phyloP scores from a whole-genome alignment of 2,113 vertebrate species.

The Eidolon helvum region DNA sequence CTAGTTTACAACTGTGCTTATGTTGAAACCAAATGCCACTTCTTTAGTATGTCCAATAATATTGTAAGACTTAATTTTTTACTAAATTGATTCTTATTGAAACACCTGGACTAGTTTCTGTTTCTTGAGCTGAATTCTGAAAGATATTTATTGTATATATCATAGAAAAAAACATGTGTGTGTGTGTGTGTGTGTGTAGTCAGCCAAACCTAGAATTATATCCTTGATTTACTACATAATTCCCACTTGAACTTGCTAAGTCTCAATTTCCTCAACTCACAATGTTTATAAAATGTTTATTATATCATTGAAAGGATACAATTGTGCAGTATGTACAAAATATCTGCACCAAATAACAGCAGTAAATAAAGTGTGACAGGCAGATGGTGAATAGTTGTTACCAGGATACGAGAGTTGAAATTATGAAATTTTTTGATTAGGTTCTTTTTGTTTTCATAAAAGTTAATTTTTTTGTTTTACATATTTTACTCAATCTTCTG shows the following conservation, averaged over 20 bases:
- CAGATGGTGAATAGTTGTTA: not conserved
- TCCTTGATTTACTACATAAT: not conserved
- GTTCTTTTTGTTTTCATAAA: not conserved
- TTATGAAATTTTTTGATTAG: not conserved
- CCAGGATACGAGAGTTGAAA: not conserved
- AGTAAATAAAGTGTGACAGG: constrained; percentile 23
- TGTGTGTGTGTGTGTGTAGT: not conserved
- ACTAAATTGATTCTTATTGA: not conserved
- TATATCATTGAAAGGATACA: not conserved
- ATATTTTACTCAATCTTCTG: not conserved
- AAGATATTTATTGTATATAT: not conserved
- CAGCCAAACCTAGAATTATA: not conserved
- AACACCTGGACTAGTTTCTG: not conserved
- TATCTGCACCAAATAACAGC: not conserved
- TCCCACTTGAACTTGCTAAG: not conserved
- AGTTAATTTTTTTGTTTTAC: not conserved
- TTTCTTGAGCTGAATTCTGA: not conserved
- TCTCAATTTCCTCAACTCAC: not conserved
- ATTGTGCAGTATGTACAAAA: not conserved
- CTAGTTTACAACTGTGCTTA: not conserved
- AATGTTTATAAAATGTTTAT: not conserved
- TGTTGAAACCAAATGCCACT: not conserved
- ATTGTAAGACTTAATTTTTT: not conserved
- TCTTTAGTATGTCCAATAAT: not conserved
- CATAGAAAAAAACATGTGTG: not conserved